phyloP scores from a whole-genome alignment of 2,888 invertebrate genomes.

The Diplazon laetatorius region DNA sequence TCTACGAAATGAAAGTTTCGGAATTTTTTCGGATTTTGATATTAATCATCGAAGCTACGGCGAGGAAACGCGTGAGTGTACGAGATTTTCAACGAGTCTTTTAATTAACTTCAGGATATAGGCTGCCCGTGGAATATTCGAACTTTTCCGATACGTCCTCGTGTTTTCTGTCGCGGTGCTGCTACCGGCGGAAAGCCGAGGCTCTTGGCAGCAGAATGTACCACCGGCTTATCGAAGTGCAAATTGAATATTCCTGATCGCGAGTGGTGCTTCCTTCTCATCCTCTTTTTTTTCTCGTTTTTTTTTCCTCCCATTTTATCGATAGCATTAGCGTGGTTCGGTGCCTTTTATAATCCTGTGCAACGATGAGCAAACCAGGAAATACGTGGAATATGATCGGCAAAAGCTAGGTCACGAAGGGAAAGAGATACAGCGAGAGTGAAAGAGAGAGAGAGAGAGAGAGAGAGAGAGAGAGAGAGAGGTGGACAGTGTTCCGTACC shows the following conservation, averaged over 20 bases:
- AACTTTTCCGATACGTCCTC: slow-evolving; percentile 18
- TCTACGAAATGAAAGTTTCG: neutral
- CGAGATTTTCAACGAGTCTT: slow-evolving; percentile 11
- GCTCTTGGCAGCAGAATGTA: slow-evolving; percentile 14
- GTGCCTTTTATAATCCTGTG: slow-evolving; percentile 47
- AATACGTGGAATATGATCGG: slow-evolving; percentile 25
- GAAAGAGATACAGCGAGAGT: slow-evolving; percentile 23
- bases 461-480: neutral
- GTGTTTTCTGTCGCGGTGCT: slow-evolving; percentile 6
- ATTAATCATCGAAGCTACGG: neutral
- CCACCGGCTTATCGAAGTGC: slow-evolving; percentile 42
- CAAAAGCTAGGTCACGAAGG: neutral
- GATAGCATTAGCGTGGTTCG: slow-evolving; percentile 36
- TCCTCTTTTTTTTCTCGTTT: slow-evolving; percentile 30
- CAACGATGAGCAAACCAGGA: slow-evolving; percentile 43
- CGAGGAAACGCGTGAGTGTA: neutral
- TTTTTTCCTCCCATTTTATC: slow-evolving; percentile 35
- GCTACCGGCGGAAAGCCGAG: slow-evolving; percentile 9
- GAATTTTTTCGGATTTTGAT: neutral
- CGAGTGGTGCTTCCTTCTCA: slow-evolving; percentile 28
- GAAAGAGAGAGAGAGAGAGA: slow-evolving; percentile 9
- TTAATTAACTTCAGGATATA: neutral
- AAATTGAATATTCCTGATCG: slow-evolving; percentile 54
- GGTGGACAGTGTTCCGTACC: neutral
- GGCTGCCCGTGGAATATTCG: slow-evolving; percentile 18